These are phyloP conservation scores for Coranthus polyacanthus DNA, from an alignment of 2,797 vertebrate species.

Conservation along the genomic window DNA sequence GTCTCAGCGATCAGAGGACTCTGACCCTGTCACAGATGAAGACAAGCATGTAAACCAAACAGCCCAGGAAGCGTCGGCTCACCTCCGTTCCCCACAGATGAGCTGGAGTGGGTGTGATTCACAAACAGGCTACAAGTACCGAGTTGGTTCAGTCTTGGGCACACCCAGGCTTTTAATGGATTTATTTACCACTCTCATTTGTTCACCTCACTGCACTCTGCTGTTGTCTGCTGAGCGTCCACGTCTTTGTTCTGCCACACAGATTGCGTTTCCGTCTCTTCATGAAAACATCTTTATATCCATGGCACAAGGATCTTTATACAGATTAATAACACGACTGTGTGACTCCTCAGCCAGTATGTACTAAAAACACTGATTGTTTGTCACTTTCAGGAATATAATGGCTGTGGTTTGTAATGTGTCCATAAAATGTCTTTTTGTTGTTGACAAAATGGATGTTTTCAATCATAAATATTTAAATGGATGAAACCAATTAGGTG, in stretches of 20 bases:
- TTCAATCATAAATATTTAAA: conserved; percentile 27
- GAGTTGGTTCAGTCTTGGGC: conserved; percentile 8
- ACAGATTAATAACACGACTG: conserved; percentile 1
- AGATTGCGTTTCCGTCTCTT: conserved; percentile 24
- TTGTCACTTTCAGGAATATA: background rate
- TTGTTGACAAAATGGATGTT: background rate
- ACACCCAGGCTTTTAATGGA: conserved; percentile 38
- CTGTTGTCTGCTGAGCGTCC: conserved; percentile 7
- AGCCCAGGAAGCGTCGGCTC: background rate
- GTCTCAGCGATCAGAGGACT: conserved; percentile 50
- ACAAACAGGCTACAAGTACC: conserved; percentile 20
- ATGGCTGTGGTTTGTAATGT: background rate
- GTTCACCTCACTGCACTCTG: conserved; percentile 24
- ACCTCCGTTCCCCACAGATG: conserved; percentile 36
- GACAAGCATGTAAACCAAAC: conserved; percentile 62
- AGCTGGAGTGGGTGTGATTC: conserved; percentile 25
- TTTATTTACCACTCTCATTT: conserved; percentile 50
- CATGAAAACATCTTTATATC: conserved; percentile 5
- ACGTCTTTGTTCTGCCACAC: conserved; percentile 17
- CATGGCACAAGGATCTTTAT: conserved; percentile 8
- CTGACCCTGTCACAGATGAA: conserved; percentile 56
- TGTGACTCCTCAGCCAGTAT: background rate
- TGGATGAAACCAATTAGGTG: conserved; percentile 2
- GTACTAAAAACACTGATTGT: background rate
- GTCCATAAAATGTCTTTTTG: background rate